Evolutionary conservation across 2,113 vertebrate genomes (phyloP).

Genomic region (Chamaetylas fuelleborni): DNA sequence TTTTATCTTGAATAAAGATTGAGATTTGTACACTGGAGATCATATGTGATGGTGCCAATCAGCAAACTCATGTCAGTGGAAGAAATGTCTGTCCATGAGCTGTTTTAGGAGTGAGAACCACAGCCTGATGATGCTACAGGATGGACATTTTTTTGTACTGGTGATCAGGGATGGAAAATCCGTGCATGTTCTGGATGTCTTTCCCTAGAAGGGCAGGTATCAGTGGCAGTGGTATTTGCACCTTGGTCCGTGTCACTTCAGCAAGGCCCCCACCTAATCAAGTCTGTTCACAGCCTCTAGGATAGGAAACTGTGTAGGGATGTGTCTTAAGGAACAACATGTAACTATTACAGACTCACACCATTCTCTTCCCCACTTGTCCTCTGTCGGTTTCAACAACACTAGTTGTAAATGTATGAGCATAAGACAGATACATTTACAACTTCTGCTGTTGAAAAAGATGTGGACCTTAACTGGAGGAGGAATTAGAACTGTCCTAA

Average conservation of each 20-base stretch:
- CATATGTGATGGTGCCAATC: neutral
- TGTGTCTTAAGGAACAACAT: rapidly evolving
- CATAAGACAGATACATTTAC: too few relatives aligned
- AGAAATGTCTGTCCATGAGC: neutral
- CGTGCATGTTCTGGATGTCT: neutral
- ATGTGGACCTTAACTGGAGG: neutral
- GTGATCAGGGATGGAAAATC: neutral
- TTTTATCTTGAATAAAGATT: neutral
- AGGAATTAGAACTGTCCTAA: neutral
- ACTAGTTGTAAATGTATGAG: neutral
- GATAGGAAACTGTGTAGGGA: neutral
- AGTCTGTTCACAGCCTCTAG: neutral
- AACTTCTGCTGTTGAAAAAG: neutral
- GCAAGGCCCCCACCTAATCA: neutral
- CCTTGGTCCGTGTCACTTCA: neutral
- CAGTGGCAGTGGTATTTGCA: neutral
- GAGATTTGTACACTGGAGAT: neutral
- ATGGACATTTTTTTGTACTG: neutral
- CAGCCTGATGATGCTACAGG: neutral
- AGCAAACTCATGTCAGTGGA: neutral
- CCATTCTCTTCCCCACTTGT: neutral
- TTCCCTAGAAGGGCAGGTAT: neutral
- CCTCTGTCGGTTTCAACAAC: neutral
- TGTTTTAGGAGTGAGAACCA: neutral
- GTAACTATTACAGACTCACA: rapidly evolving